phyloP scores from a whole-genome alignment of 2,797 vertebrate genomes.

The Chelonia mydas region DNA sequence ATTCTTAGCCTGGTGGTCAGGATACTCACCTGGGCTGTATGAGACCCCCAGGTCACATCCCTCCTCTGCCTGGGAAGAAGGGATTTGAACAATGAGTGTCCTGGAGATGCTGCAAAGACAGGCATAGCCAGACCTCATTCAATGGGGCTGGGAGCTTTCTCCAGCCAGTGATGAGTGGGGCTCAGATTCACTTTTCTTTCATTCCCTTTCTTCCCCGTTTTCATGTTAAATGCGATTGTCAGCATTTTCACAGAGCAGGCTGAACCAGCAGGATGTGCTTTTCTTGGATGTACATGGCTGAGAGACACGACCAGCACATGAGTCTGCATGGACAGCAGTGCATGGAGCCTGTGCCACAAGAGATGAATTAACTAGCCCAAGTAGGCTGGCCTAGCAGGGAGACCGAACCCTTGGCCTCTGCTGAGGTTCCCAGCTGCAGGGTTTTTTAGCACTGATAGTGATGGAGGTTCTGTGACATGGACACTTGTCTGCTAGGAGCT shows the following conservation, averaged over 20 bases:
- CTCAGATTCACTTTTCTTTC: neutral
- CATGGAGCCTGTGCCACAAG: neutral
- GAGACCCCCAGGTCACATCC: too few species aligned
- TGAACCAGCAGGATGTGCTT: neutral
- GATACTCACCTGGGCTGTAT: too few species aligned
- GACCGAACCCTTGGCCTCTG: too few species aligned
- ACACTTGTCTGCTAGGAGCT: neutral
- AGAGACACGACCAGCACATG: neutral
- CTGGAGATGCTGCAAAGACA: fast-evolving
- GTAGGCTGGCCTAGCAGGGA: neutral
- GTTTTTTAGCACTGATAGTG: neutral
- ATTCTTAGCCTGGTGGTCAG: too few species aligned
- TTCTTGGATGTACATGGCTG: neutral
- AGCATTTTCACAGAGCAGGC: neutral
- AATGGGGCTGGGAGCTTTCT: neutral
- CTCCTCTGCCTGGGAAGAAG: too few species aligned
- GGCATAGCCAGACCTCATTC: neutral
- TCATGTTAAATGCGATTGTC: neutral
- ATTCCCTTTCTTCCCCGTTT: neutral
- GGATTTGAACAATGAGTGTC: neutral
- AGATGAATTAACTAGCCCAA: neutral
- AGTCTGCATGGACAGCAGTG: neutral
- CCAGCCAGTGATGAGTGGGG: neutral
- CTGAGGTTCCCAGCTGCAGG: neutral
- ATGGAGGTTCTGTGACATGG: neutral